A percentile compares a stretch with the other conserved stretches of the same genome.
phyloP scores from a whole-genome alignment of 1,140 invertebrate genomes.

The Pollicipes pollicipes region DNA sequence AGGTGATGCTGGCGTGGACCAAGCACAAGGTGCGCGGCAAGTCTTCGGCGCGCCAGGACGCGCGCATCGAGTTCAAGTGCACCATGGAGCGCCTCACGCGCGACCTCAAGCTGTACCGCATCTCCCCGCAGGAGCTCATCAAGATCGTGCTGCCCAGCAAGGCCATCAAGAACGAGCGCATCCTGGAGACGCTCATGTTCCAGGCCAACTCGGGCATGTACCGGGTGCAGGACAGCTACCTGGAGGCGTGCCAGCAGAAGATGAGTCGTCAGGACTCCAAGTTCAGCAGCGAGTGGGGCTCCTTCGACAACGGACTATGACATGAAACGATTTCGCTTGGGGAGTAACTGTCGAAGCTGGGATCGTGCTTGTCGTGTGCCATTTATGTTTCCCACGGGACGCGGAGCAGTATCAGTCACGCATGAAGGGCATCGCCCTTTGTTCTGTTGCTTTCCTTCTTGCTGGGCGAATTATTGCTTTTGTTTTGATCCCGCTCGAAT shows the following conservation, averaged over 20 bases:
- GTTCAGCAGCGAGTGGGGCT: constrained; percentile 57
- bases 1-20: constrained; percentile 80
- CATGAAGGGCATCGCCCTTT: too few relatives aligned
- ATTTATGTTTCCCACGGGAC: too few relatives aligned
- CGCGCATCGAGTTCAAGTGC: constrained; percentile 72
- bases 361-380: too few relatives aligned
- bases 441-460: too few relatives aligned
- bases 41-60: constrained; percentile 47
- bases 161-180: constrained; percentile 78
- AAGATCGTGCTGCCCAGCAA: constrained; percentile 83
- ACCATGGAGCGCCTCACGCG: constrained; percentile 75
- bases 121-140: constrained; percentile 79
- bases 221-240: constrained; percentile 64
- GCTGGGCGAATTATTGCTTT: too few relatives aligned
- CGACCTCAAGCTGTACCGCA: constrained; percentile 74
- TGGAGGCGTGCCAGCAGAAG: constrained; percentile 68
- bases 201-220: constrained; percentile 86
- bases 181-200: constrained; percentile 78
- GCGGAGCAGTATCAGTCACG: too few relatives aligned
- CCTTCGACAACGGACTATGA: constrained; percentile 48
- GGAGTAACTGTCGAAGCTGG: too few relatives aligned
- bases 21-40: constrained; percentile 51
- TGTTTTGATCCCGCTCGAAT: too few relatives aligned
- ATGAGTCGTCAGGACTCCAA: constrained; percentile 69
- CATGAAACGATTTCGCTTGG: too few relatives aligned